phyloP scores from a whole-genome alignment of 2,797 vertebrate genomes.

The Poeciliopsis turneri region DNA sequence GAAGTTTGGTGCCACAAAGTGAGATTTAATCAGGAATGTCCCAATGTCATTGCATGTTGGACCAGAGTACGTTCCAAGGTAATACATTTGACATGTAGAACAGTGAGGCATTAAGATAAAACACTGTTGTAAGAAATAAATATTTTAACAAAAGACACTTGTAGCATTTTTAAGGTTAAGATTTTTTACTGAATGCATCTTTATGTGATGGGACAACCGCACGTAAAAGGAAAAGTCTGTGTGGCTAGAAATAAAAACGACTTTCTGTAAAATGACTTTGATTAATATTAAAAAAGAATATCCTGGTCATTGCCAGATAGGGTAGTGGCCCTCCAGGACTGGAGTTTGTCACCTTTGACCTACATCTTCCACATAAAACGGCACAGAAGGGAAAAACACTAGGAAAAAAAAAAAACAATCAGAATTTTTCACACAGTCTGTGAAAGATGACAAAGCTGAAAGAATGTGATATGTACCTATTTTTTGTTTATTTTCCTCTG shows the following conservation, averaged over 20 bases:
- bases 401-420: too few species aligned
- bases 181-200: background rate
- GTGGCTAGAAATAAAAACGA: background rate
- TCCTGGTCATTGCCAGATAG: background rate
- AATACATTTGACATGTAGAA: background rate
- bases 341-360: too few species aligned
- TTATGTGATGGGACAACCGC: background rate
- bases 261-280: background rate
- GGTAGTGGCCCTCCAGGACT: too few species aligned
- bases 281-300: background rate
- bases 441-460: too few species aligned
- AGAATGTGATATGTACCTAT: too few species aligned
- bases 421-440: too few species aligned
- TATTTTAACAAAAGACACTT: background rate
- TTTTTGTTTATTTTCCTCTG: too few species aligned
- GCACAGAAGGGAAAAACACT: too few species aligned
- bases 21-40: background rate
- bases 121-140: background rate
- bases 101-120: too few species aligned
- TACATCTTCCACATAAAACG: too few species aligned
- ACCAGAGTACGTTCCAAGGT: background rate
- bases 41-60: background rate
- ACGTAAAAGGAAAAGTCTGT: background rate
- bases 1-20: background rate
- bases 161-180: background rate